Conservation (phyloP, 2,888 invertebrate genomes). For the Nasonovia ribisnigri region DNA sequence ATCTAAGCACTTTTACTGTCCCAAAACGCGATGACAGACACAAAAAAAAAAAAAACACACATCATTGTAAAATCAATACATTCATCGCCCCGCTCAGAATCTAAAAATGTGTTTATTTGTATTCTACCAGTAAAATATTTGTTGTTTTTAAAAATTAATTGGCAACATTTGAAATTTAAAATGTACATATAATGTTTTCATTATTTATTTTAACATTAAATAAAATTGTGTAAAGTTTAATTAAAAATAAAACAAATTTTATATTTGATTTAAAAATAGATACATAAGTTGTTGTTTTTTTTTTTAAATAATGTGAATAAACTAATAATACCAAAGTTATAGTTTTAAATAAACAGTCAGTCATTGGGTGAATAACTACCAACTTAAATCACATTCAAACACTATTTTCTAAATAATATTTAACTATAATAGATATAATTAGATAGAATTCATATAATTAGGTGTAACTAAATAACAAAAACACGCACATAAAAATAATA, state of each 20-base stretch:
- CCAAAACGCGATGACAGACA: no score
- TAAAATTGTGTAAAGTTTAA: background rate
- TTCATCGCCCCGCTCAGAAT: no score
- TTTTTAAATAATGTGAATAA: background rate
- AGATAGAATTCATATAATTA: constrained; percentile 30
- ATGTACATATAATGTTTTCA: background rate
- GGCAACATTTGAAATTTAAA: background rate
- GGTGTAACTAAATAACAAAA: constrained; percentile 48
- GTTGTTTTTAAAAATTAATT: background rate
- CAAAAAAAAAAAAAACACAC: no score
- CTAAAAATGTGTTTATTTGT: background rate
- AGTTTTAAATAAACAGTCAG: background rate
- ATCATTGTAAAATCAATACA: no score
- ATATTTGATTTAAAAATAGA: background rate
- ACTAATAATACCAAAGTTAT: background rate
- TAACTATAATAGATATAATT: constrained; percentile 9
- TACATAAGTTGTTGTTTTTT: background rate
- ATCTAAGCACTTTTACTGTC: no score
- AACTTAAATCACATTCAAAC: constrained; percentile 33
- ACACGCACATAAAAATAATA: constrained; percentile 54
- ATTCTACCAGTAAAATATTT: background rate
- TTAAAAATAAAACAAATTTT: background rate
- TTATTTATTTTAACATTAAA: background rate
- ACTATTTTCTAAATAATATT: constrained; percentile 51
- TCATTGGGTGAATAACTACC: constrained; percentile 17